Percentiles rank a stretch among this genome's conserved stretches.
These are phyloP conservation scores for Orgyia antiqua DNA, from an alignment of 2,888 invertebrate species.

Conservation along the genomic window DNA sequence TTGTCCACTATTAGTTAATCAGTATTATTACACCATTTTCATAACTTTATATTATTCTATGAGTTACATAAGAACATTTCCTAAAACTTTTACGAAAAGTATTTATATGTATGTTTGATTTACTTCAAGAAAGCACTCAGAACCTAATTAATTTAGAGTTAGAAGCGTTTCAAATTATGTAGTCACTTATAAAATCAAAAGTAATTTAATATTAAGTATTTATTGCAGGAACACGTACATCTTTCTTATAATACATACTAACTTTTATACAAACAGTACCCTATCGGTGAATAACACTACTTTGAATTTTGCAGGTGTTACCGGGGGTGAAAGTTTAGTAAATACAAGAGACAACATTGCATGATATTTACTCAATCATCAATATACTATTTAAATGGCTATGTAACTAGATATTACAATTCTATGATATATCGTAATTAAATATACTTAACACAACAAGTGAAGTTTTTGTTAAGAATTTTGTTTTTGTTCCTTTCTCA, in stretches of 20 bases:
- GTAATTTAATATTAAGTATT: too few relatives aligned
- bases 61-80: too few relatives aligned
- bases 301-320: slow-evolving; percentile 39
- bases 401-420: slow-evolving; percentile 7
- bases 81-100: too few relatives aligned
- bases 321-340: slow-evolving; percentile 46
- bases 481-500: background rate
- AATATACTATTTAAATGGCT: slow-evolving; percentile 4
- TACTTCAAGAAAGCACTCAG: too few relatives aligned
- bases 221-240: slow-evolving; percentile 2
- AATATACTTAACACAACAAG: slow-evolving; percentile 16
- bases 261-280: slow-evolving; percentile 1
- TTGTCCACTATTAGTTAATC: too few relatives aligned
- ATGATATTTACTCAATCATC: slow-evolving; percentile 17
- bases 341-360: slow-evolving; percentile 45
- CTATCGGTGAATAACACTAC: slow-evolving; percentile 8
- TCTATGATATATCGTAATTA: too few relatives aligned
- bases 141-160: too few relatives aligned
- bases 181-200: too few relatives aligned
- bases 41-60: too few relatives aligned
- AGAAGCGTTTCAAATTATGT: too few relatives aligned
- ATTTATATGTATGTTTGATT: too few relatives aligned
- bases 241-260: slow-evolving; percentile 3
- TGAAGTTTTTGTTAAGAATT: background rate
- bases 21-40: too few relatives aligned